These are phyloP conservation scores for Tinea trinotella DNA, from an alignment of 2,888 invertebrate species.

Conservation along the genomic window DNA sequence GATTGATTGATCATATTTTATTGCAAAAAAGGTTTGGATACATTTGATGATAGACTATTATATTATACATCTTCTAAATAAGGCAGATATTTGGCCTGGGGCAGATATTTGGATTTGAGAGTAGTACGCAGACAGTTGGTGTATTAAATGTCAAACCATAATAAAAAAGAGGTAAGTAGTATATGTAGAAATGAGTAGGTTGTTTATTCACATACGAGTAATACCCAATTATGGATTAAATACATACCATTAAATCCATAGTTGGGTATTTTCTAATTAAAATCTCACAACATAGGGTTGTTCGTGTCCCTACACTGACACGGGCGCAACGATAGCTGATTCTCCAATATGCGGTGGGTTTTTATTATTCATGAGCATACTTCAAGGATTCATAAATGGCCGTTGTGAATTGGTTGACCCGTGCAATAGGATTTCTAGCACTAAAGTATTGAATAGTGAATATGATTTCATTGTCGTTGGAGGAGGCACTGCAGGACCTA, in stretches of 20 bases:
- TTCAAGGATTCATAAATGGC: conserved; percentile 71
- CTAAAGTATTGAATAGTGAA: conserved; percentile 38
- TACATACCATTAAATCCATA: too few species aligned
- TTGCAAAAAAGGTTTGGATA: too few species aligned
- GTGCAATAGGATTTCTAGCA: conserved; percentile 60
- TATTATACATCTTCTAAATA: too few species aligned
- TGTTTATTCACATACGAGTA: not conserved
- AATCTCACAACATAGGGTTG: conserved; percentile 31
- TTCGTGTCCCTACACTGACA: conserved; percentile 57
- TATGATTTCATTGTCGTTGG: conserved; percentile 79
- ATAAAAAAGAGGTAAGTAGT: too few species aligned
- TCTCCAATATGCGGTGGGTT: conserved; percentile 69
- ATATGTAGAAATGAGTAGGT: too few species aligned
- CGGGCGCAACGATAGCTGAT: conserved; percentile 62
- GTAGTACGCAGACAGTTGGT: too few species aligned
- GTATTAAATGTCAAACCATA: too few species aligned
- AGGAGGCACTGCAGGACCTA: conserved; percentile 75
- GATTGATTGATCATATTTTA: too few species aligned
- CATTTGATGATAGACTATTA: too few species aligned
- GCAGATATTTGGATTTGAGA: too few species aligned
- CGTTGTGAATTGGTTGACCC: conserved; percentile 63
- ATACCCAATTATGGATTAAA: not conserved
- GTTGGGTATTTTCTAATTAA: not conserved
- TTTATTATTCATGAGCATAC: conserved; percentile 73
- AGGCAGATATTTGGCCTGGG: too few species aligned